phyloP scores from a whole-genome alignment of 2,797 vertebrate genomes.

The Prunella strophiata region DNA sequence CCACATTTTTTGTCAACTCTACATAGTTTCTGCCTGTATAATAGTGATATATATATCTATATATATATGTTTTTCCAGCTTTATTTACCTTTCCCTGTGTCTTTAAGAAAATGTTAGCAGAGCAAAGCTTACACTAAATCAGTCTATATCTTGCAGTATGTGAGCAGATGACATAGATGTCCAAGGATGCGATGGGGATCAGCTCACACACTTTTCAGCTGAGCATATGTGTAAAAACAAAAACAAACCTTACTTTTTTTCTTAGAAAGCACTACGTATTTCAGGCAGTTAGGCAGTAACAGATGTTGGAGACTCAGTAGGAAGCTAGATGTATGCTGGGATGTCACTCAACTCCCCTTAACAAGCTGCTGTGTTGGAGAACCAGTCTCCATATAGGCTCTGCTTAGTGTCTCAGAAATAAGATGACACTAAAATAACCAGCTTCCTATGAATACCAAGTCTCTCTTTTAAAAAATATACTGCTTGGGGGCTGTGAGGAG shows the following conservation, averaged over 20 bases:
- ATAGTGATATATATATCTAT: not conserved
- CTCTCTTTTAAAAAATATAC: slow-evolving; percentile 21
- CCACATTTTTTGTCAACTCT: not conserved
- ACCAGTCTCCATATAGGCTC: slow-evolving; percentile 63
- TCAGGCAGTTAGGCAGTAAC: slow-evolving; percentile 72
- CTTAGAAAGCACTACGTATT: slow-evolving; percentile 66
- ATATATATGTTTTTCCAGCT: not conserved
- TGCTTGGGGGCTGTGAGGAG: not conserved
- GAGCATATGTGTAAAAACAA: slow-evolving; percentile 74
- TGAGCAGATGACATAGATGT: slow-evolving; percentile 67
- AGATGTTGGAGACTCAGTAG: slow-evolving; percentile 76
- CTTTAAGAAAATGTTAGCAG: slow-evolving; percentile 43
- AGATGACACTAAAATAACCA: slow-evolving; percentile 69
- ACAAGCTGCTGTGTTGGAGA: slow-evolving; percentile 74
- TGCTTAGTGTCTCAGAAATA: slow-evolving; percentile 69
- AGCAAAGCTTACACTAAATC: slow-evolving; percentile 8
- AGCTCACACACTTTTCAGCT: slow-evolving; percentile 69
- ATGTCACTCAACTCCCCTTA: slow-evolving; percentile 72
- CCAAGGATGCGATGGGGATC: slow-evolving; percentile 63
- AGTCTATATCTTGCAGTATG: slow-evolving; percentile 36
- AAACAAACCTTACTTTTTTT: slow-evolving; percentile 72
- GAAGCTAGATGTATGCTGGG: slow-evolving; percentile 70
- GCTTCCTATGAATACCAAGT: slow-evolving; percentile 59
- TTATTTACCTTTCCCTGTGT: slow-evolving; percentile 31
- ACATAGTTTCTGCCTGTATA: not conserved